Evolutionary conservation across 2,888 invertebrate genomes (phyloP), one percentile per base, ranked within the genome.

Genomic region (Mesochorus sp.): DNA sequence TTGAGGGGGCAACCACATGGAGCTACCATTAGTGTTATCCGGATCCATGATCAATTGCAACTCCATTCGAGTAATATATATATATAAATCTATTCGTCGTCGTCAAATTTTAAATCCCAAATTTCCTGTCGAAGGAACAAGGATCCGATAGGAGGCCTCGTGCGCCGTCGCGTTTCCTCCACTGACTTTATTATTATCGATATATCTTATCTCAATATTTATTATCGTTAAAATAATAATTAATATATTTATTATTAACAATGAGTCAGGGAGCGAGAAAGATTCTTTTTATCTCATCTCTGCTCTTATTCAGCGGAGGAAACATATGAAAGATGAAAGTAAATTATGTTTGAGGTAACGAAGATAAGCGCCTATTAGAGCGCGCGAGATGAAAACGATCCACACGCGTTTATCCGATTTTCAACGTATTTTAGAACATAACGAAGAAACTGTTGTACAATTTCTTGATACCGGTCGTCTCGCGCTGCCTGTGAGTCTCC

Each of bases 381-480:
- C 8, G 12, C 21, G 49, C 24, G n/a, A 49, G 49, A 26, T 49
- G n/a, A 49, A 24, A 24, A 24, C 5, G 21, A n/a, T n/a, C n/a
- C n/a, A n/a, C n/a, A n/a, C n/a, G n/a, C n/a, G n/a, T 57, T 24
- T 71, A 79, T 61, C 75, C 66, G 55, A 64, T 66, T 55, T 62
- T 72, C n/a, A 19, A 81, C 67, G 55, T 61, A 61, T 87, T 88
- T 96, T 96, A 96, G 92, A 96, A 96, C 91, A 96, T 94, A 84
- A 96, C 96, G 91, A 96, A 96, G 92, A 96, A 96, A 79, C 96
- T 96, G 92, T 96, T 96, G 92, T 96, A 96, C 90, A 96, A 92
- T 91, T 96, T 96, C 92, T 96, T 96, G 88, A 96, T 96, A 79
- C 96, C 96, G 57, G 96, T 96, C 24, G 96, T 95, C 91, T 96